These are phyloP conservation scores for Taeniopygia guttata DNA, from an alignment of 2,797 vertebrate genomes.

Conservation along the genomic window DNA sequence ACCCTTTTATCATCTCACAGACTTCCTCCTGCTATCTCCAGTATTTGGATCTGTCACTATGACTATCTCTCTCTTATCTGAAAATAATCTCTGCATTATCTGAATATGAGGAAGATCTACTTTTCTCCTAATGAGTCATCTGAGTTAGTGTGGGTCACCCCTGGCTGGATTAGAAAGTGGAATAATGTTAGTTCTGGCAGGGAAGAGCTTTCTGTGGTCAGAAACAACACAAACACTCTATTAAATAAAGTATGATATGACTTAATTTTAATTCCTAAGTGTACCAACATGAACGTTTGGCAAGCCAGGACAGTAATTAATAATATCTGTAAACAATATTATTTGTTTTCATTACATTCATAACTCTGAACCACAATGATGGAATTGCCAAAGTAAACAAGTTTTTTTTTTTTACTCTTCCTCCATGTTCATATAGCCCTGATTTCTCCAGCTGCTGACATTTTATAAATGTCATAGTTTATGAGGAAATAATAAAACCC, in stretches of 20 bases:
- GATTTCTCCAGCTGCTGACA: constrained; percentile 63
- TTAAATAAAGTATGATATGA: neutral
- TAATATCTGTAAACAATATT: neutral
- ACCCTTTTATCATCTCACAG: neutral
- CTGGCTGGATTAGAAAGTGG: neutral
- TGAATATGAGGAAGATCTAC: neutral
- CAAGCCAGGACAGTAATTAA: neutral
- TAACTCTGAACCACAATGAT: neutral
- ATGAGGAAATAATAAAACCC: constrained; percentile 71
- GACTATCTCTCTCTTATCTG: no score
- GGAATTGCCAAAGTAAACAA: neutral
- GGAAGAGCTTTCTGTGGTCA: neutral
- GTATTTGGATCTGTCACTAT: neutral
- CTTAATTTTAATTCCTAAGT: neutral
- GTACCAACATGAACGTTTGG: neutral
- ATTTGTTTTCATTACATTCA: neutral
- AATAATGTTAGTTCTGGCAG: neutral
- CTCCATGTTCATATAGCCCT: neutral
- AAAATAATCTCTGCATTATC: neutral
- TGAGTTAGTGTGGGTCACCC: no score
- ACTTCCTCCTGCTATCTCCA: neutral
- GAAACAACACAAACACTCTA: neutral
- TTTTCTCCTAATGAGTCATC: neutral
- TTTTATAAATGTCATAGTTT: constrained; percentile 76
- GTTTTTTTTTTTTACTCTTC: neutral